phyloP scores from a whole-genome alignment of 2,888 invertebrate species.

The Drosophila melanosoma region DNA sequence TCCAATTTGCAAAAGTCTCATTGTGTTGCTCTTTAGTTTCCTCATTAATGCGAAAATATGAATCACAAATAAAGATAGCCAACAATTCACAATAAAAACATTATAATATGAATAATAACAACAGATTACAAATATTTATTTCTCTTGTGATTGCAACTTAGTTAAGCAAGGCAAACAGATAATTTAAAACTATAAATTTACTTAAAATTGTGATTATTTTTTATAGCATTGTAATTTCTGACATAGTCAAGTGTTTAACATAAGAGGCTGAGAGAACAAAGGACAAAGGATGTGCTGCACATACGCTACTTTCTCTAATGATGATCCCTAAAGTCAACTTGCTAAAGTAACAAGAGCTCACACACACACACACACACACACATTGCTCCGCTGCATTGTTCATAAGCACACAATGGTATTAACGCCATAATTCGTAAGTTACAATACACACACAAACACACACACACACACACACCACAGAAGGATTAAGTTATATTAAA shows the following conservation, averaged over 20 bases:
- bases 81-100: background rate
- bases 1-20: background rate
- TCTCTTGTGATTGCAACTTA: background rate
- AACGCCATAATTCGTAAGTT: constrained; percentile 75
- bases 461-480: constrained; percentile 43
- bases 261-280: constrained; percentile 43
- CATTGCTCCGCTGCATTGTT: constrained; percentile 18
- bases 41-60: background rate
- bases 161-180: background rate
- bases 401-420: constrained; percentile 75
- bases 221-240: constrained; percentile 1
- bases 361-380: constrained; percentile 16
- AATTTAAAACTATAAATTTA: background rate
- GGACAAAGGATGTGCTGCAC: constrained; percentile 9
- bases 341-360: constrained; percentile 68
- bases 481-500: constrained; percentile 75
- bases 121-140: background rate
- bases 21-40: background rate
- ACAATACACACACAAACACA: constrained; percentile 44
- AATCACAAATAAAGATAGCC: background rate
- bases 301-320: constrained; percentile 60
- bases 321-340: constrained; percentile 79
- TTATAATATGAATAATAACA: background rate
- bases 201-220: constrained; percentile 8
- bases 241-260: constrained; percentile 35